A percentile compares a stretch with the other conserved stretches of the same genome.
Evolutionary conservation across 2,113 vertebrate genomes (phyloP).

Genomic region (Hemiprocne comata): DNA sequence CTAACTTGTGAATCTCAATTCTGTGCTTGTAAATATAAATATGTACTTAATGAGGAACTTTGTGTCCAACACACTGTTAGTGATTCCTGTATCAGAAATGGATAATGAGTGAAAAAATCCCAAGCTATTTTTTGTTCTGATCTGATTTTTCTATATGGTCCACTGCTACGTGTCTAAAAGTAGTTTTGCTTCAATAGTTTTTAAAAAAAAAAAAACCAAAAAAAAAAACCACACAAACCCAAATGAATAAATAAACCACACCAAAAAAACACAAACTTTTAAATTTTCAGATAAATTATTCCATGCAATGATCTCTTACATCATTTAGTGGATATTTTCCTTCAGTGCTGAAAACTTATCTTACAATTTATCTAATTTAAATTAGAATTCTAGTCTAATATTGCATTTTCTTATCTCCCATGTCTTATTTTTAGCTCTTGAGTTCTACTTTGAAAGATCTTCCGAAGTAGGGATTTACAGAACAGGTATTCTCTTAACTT

Average conservation of each 20-base stretch:
- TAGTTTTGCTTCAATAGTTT: neutral
- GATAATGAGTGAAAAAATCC: neutral
- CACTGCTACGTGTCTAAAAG: neutral
- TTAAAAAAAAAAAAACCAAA: neutral
- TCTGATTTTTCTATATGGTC: neutral
- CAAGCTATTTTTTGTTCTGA: neutral
- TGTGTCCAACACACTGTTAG: neutral
- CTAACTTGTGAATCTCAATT: neutral
- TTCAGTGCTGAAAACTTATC: neutral
- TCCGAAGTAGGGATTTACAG: neutral
- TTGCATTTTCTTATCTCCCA: neutral
- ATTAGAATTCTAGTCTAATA: neutral
- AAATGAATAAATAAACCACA: neutral
- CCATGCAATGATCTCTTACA: neutral
- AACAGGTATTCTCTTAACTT: neutral
- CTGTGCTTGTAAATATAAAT: neutral
- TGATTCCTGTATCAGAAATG: neutral
- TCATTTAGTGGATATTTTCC: neutral
- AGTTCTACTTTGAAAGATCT: neutral
- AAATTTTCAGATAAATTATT: neutral
- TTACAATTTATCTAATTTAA: neutral
- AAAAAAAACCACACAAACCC: rapidly evolving
- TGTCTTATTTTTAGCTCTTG: neutral
- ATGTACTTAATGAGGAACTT: neutral
- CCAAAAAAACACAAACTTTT: neutral